phyloP scores from a whole-genome alignment of 2,888 invertebrate species.

The Habrosyne pyritoides region DNA sequence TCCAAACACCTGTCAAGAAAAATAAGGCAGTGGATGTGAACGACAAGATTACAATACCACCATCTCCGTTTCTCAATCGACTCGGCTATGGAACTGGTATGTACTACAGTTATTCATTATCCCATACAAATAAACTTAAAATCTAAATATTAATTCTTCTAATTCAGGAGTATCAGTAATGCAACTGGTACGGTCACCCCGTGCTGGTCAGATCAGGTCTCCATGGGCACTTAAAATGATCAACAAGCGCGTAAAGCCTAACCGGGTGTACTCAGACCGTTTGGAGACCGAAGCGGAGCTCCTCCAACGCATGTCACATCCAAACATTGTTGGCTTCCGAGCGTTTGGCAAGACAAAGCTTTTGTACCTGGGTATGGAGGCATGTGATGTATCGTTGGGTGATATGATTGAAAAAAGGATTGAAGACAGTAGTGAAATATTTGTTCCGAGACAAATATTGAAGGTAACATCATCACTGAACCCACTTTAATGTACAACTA shows the following conservation, averaged over 20 bases:
- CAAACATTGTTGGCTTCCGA: conserved; percentile 92
- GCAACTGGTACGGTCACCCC: conserved; percentile 88
- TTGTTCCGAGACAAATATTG: conserved; percentile 85
- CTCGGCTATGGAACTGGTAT: conserved; percentile 91
- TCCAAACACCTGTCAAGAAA: conserved; percentile 70
- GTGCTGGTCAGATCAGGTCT: conserved; percentile 86
- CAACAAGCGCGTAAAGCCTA: conserved; percentile 76
- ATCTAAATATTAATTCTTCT: neutral
- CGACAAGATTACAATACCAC: conserved; percentile 83
- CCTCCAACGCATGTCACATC: conserved; percentile 87
- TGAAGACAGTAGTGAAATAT: conserved; percentile 83
- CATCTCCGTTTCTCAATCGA: conserved; percentile 88
- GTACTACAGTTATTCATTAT: neutral
- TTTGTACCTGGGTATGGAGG: conserved; percentile 90
- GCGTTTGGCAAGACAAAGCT: conserved; percentile 80
- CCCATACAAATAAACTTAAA: neutral
- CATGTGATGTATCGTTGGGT: conserved; percentile 88
- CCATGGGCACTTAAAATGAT: conserved; percentile 95
- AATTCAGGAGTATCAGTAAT: conserved; percentile 89
- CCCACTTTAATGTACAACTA: too few relatives aligned
- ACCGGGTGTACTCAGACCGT: conserved; percentile 77
- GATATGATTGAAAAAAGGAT: conserved; percentile 88
- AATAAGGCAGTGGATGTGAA: conserved; percentile 39
- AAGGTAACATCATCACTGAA: conserved; percentile 80
- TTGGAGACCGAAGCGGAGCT: conserved; percentile 89